Evolutionary conservation across 2,888 invertebrate species (phyloP), one percentile per base, ranked within the genome.

Genomic region (Drosophila rubida): DNA sequence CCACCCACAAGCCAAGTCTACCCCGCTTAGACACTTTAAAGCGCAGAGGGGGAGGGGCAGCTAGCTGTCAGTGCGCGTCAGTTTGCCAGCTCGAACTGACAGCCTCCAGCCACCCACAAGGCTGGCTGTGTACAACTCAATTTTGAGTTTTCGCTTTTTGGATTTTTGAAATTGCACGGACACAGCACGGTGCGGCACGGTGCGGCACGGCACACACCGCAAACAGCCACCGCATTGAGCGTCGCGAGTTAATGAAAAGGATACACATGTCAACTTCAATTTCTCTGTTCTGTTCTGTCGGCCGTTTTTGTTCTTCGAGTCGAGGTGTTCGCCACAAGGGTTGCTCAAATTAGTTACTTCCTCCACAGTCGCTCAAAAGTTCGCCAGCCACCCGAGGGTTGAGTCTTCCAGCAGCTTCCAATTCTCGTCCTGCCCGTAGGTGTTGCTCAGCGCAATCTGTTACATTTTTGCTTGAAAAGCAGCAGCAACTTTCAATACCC

Each of bases 231-330:
- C 59, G 61, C 60, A 42, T 4, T 0, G 55, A 60, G 72, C 72
- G 87, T 89, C 84, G 88, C 87, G 90, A 90, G 87, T 91, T 91
- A 91, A 91, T 91, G 91, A 91, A 91, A 90, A 91, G 90, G 90
- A 91, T 91, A 91, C 91, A 91, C 91, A 91, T 91, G 91, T 91
- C 91, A 90, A 84, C 88, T 89, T 89, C 84, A 89, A 91, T 90
- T 90, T 89, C n/a, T n/a, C n/a, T n/a, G n/a, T n/a, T n/a, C 79
- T 76, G 78, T 76, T 74, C 75, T 70, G 46, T 30, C 13, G 48
- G 53, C 53, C 27, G 8, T 63, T 64, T 64, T 62, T 27, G 22
- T 53, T 51, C 35, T 65, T 59, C 35, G 14, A 37, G 14, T 59
- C 35, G 14, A 37, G 14, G 23, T 78, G 78, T 81, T 74, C 73